phyloP scores from a whole-genome alignment of 2,888 invertebrate species.

The Resseliella maxima region DNA sequence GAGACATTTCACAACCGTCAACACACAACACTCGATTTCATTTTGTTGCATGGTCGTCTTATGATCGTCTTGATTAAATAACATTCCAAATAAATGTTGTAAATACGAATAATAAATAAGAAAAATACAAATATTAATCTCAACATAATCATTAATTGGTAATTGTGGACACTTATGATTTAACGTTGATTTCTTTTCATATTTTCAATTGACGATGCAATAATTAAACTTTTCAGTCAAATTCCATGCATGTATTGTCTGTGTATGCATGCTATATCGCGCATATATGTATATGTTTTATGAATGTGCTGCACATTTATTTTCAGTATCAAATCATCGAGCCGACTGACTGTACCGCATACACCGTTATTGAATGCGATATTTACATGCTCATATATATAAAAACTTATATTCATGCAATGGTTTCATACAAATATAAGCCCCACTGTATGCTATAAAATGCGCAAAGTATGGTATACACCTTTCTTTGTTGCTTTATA shows the following conservation, averaged over 20 bases:
- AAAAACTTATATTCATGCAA: neutral
- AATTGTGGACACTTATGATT: too few relatives aligned
- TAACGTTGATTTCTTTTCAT: too few relatives aligned
- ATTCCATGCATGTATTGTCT: too few relatives aligned
- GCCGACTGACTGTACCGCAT: conserved; percentile 26
- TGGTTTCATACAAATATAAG: conserved; percentile 21
- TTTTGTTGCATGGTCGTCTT: neutral
- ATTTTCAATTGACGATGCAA: too few relatives aligned
- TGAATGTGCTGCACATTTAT: neutral
- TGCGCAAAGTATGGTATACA: conserved; percentile 30
- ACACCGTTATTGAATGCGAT: neutral
- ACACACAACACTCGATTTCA: neutral
- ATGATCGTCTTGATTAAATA: neutral
- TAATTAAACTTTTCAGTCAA: neutral
- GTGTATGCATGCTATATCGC: too few relatives aligned
- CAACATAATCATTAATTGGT: too few relatives aligned
- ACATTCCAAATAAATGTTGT: too few relatives aligned
- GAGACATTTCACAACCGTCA: conserved; percentile 15
- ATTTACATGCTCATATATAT: neutral
- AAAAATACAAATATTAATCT: too few relatives aligned
- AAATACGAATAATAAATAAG: too few relatives aligned
- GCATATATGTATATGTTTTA: too few relatives aligned
- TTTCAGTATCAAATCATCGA: neutral
- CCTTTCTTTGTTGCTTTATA: neutral
- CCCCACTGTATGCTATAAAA: neutral